Evolutionary conservation across 2,113 vertebrate species (phyloP), one percentile per base, ranked within the genome.

Genomic region (Neodontobutis hainanensis): DNA sequence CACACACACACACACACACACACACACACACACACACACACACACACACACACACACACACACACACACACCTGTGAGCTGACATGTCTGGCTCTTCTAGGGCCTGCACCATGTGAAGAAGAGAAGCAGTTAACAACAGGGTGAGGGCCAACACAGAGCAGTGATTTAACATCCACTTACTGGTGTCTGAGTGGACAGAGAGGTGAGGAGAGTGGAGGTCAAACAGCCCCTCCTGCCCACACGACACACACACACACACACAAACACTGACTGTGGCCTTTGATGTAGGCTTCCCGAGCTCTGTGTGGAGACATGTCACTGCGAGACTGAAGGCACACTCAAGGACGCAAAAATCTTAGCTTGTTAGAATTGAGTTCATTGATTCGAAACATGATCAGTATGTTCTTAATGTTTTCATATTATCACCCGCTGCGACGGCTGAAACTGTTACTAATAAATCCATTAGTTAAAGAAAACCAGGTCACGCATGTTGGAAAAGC

Each of bases 91-190:
- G 43, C 16, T 42, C 57, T 62, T 45, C 61, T 6, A 34, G 66
- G 46, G 10, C 48, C 9, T 34, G 27, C 27, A 34, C 15, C n/a
- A 47, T 16, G 57, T 44, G 38, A 50, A 10, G 5, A 27, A 55
- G 44, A 19, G 14, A 46, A 32, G 32, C 16, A 70, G 75, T 69
- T 77, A 68, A 76, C 35, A 65, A 52, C 71, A 36, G 82, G 85
- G 90, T 68, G 88, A 90, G 85, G 87, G 90, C 87, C 90, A 94
- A 94, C 88, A 83, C 50, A 67, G 69, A 12, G 67, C 3, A 83
- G 82, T 87, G 89, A 90, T 90, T 87, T 81, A 80, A 86, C 85
- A 73, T 53, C 86, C 55, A 1, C 44, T 75, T 61, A 78, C 7
- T 66, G 73, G 47, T 63, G 81, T 80, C 86, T 79, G 75, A 85